Evolutionary conservation across 2,888 invertebrate species (phyloP), one percentile per base, ranked within the genome.

Genomic region (Temnothorax ravouxi): DNA sequence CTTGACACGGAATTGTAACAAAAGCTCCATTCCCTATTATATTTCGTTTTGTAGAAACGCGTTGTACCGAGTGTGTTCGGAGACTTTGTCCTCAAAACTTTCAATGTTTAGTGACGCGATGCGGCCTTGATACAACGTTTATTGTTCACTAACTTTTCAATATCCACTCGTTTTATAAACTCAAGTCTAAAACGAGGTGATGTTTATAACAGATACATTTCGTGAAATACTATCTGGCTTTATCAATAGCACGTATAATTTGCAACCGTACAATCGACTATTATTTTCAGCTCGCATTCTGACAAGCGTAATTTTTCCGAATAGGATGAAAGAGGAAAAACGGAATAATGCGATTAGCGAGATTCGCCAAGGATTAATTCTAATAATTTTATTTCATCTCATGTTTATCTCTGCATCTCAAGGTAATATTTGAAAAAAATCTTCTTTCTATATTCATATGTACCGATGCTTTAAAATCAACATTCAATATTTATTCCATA

Each of bases 1-100:
- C 34, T 71, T 71, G 69, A 79, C 69, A 79, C 47, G 56, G 8
- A 79, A 79, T 34, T 69, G 9, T n/a, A 61, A 61, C 71, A 71
- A 71, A 79, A 79, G 34, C 54, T 44, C 29, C 47, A 25, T 80
- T 47, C 8, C 47, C 71, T 61, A 80, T 71, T 80, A 71, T 71
- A 71, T 71, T 71, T 59, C 9, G 44, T 79, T 79, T 79, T 79
- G 59, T 47, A 25, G 18, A 38, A 71, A 8, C 25, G 47, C 25
- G 38, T 59, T 69, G 34, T 56, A 59, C 34, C n/a, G 6, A 13
- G 34, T 25, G 34, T 25, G 18, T 21, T 71, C 38, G 13, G 21
- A 47, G 34, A n/a, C 79, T 50, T 47, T 18, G 38, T 59, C 38
- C 71, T 69, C 59, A 18, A 59, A 80, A 80, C 44, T 80, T 80